phyloP scores from a whole-genome alignment of 64 coral and sea anemone genomes.

The Montipora capricornis region DNA sequence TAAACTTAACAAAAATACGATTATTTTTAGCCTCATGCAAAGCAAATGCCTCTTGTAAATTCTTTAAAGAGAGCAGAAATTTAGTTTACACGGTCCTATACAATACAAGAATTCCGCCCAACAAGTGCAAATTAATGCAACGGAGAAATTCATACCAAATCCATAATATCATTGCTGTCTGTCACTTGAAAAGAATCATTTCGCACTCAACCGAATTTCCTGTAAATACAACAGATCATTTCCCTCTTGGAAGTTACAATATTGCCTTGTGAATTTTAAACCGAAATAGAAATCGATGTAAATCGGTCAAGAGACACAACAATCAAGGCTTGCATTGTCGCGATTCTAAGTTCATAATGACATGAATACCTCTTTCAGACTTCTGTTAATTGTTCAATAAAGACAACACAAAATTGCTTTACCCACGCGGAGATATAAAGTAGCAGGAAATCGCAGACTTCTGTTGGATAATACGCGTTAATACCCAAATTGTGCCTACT shows the following conservation, averaged over 20 bases:
- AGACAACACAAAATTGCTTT: conserved; percentile 51
- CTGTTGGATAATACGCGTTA: not conserved
- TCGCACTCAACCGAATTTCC: not conserved
- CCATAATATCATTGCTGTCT: not conserved
- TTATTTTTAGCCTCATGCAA: conserved; percentile 15
- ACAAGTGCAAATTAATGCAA: not conserved
- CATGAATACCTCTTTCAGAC: conserved; percentile 28
- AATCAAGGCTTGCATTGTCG: conserved; percentile 41
- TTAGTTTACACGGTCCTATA: not conserved
- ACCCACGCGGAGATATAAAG: conserved; percentile 42
- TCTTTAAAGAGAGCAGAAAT: not conserved
- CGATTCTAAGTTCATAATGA: not conserved
- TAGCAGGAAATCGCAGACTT: conserved; percentile 22
- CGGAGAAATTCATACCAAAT: not conserved
- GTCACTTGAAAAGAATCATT: not conserved
- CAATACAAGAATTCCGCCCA: not conserved
- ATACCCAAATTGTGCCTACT: not conserved
- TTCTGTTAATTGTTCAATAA: not conserved
- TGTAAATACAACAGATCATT: not conserved
- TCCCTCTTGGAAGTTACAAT: not conserved
- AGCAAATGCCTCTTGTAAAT: not conserved
- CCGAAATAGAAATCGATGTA: not conserved
- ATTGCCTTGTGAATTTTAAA: not conserved
- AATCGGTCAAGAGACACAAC: not conserved
- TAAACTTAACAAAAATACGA: conserved; percentile 53